Percentiles rank a stretch among this genome's conserved stretches.
Conservation (phyloP, 1,140 invertebrate genomes). For the Diorhabda elongata region DNA sequence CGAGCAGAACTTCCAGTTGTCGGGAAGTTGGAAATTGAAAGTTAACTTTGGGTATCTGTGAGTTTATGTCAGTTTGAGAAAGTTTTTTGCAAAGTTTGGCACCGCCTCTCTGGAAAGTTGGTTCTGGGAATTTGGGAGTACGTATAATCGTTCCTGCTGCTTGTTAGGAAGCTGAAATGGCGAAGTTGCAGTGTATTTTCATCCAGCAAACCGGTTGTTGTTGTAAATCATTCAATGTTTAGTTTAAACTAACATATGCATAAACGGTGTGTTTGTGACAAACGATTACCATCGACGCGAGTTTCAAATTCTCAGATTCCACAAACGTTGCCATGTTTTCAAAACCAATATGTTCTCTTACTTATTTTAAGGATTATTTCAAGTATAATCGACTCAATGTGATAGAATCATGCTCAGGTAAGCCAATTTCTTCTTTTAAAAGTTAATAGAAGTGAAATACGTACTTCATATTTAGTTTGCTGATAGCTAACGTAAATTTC, state of each 20-base stretch:
- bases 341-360: too few relatives aligned
- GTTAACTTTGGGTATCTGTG: slow-evolving; percentile 14
- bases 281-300: not conserved
- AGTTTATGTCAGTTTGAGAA: slow-evolving; percentile 44
- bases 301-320: not conserved
- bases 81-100: slow-evolving; percentile 38
- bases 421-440: too few relatives aligned
- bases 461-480: too few relatives aligned
- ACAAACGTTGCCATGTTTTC: too few relatives aligned
- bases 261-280: not conserved
- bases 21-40: slow-evolving; percentile 17
- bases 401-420: too few relatives aligned
- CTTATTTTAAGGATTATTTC: too few relatives aligned
- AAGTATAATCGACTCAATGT: too few relatives aligned
- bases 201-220: slow-evolving; percentile 1
- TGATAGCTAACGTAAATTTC: too few relatives aligned
- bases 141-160: slow-evolving; percentile 11
- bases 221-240: not conserved
- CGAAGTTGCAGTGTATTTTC: not conserved
- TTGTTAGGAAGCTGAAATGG: not conserved
- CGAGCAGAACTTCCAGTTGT: not conserved
- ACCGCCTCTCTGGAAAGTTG: slow-evolving; percentile 36
- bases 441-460: too few relatives aligned
- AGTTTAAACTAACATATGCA: not conserved
- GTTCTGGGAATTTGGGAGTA: slow-evolving; percentile 31